A percentile compares a stretch with the other conserved stretches of the same genome.
phyloP scores from a whole-genome alignment of 2,113 vertebrate genomes.

The Ellobius talpinus region DNA sequence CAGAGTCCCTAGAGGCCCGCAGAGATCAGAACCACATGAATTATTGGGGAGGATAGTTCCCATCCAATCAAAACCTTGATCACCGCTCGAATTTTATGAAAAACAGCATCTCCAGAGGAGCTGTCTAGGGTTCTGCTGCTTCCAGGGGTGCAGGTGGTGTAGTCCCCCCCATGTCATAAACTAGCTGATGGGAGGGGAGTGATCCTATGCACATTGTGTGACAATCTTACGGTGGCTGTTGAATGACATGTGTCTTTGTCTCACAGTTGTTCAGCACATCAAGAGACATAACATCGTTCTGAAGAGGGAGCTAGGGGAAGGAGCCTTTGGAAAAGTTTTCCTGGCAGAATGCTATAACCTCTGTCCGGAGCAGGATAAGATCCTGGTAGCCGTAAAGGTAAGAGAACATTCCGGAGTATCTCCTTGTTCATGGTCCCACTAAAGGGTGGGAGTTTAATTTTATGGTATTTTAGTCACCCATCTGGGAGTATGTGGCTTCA shows the following conservation, averaged over 20 bases:
- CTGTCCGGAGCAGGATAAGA: constrained; percentile 96
- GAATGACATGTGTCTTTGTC: constrained; percentile 69
- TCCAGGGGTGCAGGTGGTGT: neutral
- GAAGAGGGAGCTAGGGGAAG: constrained; percentile 98
- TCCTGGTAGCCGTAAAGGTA: constrained; percentile 99
- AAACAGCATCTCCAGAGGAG: constrained; percentile 15
- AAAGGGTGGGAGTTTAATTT: constrained; percentile 11
- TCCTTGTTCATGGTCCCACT: constrained; percentile 58
- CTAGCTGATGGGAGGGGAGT: neutral
- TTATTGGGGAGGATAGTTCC: constrained; percentile 23
- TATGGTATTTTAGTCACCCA: neutral
- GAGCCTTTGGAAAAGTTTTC: constrained; percentile 99
- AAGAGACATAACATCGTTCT: constrained; percentile 99
- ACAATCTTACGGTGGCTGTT: neutral
- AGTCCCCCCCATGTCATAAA: neutral
- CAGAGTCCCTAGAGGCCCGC: constrained; percentile 38
- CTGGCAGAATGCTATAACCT: constrained; percentile 98
- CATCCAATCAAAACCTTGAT: constrained; percentile 64
- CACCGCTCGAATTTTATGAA: constrained; percentile 34
- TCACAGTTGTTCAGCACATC: constrained; percentile 98
- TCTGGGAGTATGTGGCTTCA: neutral
- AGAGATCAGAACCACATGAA: constrained; percentile 46
- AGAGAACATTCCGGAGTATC: constrained; percentile 72
- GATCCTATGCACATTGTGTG: too few species aligned
- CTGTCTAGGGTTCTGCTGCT: neutral